Evolutionary conservation across 1,140 invertebrate species (phyloP), one percentile per base, ranked within the genome.

Genomic region (Agrypnia vestita): DNA sequence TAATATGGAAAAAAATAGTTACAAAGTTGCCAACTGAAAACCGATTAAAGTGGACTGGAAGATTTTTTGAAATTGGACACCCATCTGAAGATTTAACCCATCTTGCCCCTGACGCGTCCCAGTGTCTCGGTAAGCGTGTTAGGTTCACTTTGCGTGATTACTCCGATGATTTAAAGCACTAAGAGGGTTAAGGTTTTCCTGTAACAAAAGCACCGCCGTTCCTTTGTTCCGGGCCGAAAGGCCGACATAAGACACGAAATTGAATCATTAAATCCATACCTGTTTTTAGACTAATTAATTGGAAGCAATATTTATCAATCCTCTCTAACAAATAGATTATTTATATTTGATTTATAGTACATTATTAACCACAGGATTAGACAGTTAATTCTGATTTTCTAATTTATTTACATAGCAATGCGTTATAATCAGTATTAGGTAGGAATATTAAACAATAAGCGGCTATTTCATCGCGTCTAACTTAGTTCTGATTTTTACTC

Each of bases 191-290:
- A 56, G 72, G 19, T 71, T 69, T 71, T 71, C 43, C 43, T 43
- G 15, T 35, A 71, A 73, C 72, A 75, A 75, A 76, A 44, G 44
- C n/a, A n/a, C 72, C 55, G 73, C 69, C 59, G 44, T 25, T 4
- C 25, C 61, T 80, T 64, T 64, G 71, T 46, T 13, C 35, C 12
- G n/a, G 25, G 78, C 73, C 35, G 13, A 11, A 19, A 13, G 13
- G 43, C 73, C 79, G 72, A 15, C 47, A 17, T 17, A 11, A 21
- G 49, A 25, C 44, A 11, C 69, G 78, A 71, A 81, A 81, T 81
- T 81, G 51, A 81, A 75, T 81, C 80, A 81, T 81, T 81, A 81
- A 81, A 74, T 75, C 12, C 44, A 75, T 72, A 75, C 80, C 59
- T 75, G 72, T 44, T 69, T 35, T 61, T 44, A 13, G 59, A 12